phyloP scores from a whole-genome alignment of 2,888 invertebrate species.

The Torymus aiolomorphi region DNA sequence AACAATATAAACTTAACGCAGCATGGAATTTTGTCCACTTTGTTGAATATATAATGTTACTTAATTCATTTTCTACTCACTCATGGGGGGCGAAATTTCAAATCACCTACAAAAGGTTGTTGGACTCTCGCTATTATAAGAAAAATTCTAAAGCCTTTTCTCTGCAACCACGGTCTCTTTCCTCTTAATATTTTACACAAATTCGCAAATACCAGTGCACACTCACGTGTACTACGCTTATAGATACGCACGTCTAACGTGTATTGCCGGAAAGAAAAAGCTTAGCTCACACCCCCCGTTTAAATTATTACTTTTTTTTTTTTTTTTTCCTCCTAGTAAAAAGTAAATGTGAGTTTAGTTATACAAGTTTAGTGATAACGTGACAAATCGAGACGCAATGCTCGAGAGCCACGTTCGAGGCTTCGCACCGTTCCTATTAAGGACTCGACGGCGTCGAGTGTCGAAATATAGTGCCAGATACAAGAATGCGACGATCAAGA shows the following conservation, averaged over 20 bases:
- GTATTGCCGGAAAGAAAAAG: conserved; percentile 46
- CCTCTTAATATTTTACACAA: conserved; percentile 47
- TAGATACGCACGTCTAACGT: conserved; percentile 44
- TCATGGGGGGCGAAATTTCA: conserved; percentile 33
- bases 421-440: conserved; percentile 30
- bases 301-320: conserved; percentile 35
- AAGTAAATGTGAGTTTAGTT: conserved; percentile 49
- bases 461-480: conserved; percentile 41
- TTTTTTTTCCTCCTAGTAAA: conserved; percentile 37
- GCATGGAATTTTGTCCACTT: conserved; percentile 13
- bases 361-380: conserved; percentile 43
- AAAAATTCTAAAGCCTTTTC: conserved; percentile 40
- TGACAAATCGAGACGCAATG: conserved; percentile 23
- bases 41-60: background rate
- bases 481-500: conserved; percentile 36
- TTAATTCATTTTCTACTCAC: conserved; percentile 5
- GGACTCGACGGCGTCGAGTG: conserved; percentile 7
- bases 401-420: conserved; percentile 36
- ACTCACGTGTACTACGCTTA: conserved; percentile 36
- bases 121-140: conserved; percentile 34
- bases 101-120: conserved; percentile 51
- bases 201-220: conserved; percentile 36
- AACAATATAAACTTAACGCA: conserved; percentile 22
- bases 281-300: conserved; percentile 16
- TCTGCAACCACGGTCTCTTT: conserved; percentile 12